Conservation (phyloP, 2,888 invertebrate species). For the Brenthis daphne region DNA sequence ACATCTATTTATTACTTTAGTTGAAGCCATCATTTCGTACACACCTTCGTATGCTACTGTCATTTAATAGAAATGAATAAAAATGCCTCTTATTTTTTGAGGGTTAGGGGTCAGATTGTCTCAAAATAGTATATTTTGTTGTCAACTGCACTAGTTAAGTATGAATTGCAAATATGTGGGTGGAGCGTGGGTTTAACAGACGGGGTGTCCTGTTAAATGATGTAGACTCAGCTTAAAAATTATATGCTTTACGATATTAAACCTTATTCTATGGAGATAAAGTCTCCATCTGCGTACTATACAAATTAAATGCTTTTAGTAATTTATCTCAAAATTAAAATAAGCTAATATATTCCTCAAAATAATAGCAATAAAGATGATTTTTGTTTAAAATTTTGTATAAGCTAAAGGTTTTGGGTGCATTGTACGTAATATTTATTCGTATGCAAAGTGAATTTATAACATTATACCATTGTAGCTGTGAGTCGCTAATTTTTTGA, state of each 20-base stretch:
- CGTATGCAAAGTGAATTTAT: constrained; percentile 36
- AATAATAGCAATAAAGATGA: background rate
- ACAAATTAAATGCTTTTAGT: constrained; percentile 16
- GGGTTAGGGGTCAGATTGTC: constrained; percentile 13
- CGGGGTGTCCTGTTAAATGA: constrained; percentile 39
- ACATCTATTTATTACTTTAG: constrained; percentile 31
- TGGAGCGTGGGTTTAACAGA: constrained; percentile 38
- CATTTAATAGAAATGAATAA: background rate
- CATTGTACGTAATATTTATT: constrained; percentile 32
- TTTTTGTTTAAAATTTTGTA: constrained; percentile 4
- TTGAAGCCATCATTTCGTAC: constrained; percentile 32
- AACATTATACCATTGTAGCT: constrained; percentile 36
- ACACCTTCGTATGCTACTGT: background rate
- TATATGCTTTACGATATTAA: constrained; percentile 31
- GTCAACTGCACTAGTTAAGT: constrained; percentile 33
- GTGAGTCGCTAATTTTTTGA: constrained; percentile 38
- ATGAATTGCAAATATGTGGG: constrained; percentile 40
- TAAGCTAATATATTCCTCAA: constrained; percentile 13
- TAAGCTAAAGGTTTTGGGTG: background rate
- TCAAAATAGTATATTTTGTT: constrained; percentile 12
- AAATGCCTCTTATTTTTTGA: background rate
- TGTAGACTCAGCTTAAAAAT: constrained; percentile 37
- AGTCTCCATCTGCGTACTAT: constrained; percentile 25
- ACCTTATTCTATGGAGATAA: constrained; percentile 27
- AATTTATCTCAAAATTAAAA: background rate